These are phyloP conservation scores for Palythoa grandis DNA, from an alignment of 92 coral and sea anemone genomes.

Conservation along the genomic window DNA sequence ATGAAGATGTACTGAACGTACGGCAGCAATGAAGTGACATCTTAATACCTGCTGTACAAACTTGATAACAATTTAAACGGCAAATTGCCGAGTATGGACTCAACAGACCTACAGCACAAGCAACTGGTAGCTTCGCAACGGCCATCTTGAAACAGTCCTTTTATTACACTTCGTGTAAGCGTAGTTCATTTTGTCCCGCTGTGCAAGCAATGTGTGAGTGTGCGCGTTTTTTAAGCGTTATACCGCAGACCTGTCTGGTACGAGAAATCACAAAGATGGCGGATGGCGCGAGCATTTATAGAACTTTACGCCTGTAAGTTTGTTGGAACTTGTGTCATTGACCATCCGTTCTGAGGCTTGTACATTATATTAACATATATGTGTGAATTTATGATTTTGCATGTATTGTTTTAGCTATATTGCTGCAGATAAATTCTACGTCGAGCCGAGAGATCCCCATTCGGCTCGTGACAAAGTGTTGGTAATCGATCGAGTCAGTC, in stretches of 20 bases:
- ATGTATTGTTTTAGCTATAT: slow-evolving; percentile 70
- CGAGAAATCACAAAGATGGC: slow-evolving; percentile 78
- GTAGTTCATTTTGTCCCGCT: slow-evolving; percentile 22
- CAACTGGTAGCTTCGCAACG: slow-evolving; percentile 3
- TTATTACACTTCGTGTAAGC: slow-evolving; percentile 5
- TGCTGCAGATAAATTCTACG: slow-evolving; percentile 90
- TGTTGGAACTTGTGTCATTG: not conserved
- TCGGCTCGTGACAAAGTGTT: slow-evolving; percentile 84
- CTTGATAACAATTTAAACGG: slow-evolving; percentile 32
- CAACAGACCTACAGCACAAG: slow-evolving; percentile 11
- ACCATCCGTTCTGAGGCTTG: not conserved
- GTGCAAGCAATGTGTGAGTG: too few species aligned
- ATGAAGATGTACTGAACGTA: slow-evolving; percentile 34
- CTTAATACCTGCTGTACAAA: slow-evolving; percentile 38
- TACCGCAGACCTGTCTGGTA: slow-evolving; percentile 45
- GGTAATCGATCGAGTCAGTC: slow-evolving; percentile 94
- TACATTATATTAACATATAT: not conserved
- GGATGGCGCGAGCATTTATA: slow-evolving; percentile 70
- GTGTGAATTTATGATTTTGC: not conserved
- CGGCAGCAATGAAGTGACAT: slow-evolving; percentile 43
- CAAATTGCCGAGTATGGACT: not conserved
- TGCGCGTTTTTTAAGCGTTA: slow-evolving; percentile 8
- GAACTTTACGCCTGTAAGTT: slow-evolving; percentile 84
- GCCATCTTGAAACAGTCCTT: slow-evolving; percentile 55
- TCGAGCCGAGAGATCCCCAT: slow-evolving; percentile 92